Evolutionary conservation across 2,797 vertebrate species (phyloP).

Genomic region (Triplophysa bombifrons): DNA sequence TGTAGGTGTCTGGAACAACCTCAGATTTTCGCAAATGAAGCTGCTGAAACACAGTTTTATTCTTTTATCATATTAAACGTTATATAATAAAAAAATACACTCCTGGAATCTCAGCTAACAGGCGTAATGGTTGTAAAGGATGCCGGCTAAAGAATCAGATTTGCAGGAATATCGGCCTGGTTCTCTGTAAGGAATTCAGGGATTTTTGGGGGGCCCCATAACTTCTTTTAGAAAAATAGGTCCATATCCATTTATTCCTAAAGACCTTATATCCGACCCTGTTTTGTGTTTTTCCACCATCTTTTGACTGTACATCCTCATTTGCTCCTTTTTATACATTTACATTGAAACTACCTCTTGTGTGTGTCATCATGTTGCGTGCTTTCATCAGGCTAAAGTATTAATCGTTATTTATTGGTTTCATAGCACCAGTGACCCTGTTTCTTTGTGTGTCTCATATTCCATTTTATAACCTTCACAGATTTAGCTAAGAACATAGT

Average conservation of each 20-base stretch:
- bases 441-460: slow-evolving; percentile 69
- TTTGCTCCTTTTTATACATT: slow-evolving; percentile 83
- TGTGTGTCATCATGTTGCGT: slow-evolving; percentile 83
- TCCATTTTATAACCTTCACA: slow-evolving; percentile 56
- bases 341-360: slow-evolving; percentile 94
- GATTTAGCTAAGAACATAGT: slow-evolving; percentile 39
- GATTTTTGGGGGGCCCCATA: slow-evolving; percentile 51
- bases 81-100: too few relatives aligned
- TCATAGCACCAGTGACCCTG: slow-evolving; percentile 68
- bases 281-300: slow-evolving; percentile 39
- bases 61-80: too few relatives aligned
- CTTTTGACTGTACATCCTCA: slow-evolving; percentile 62
- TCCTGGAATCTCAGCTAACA: too few relatives aligned
- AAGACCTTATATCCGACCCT: background rate
- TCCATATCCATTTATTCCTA: background rate
- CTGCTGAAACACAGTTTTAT: background rate
- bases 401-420: slow-evolving; percentile 79
- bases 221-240: background rate
- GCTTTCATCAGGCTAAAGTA: slow-evolving; percentile 75
- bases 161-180: slow-evolving; percentile 69
- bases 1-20: background rate
- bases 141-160: too few relatives aligned
- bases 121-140: too few relatives aligned
- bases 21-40: background rate
- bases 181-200: slow-evolving; percentile 82